A percentile compares a stretch with the other conserved stretches of the same genome.
Conservation (phyloP, 2,113 vertebrate genomes). For the Odocoileus hemionus region DNA sequence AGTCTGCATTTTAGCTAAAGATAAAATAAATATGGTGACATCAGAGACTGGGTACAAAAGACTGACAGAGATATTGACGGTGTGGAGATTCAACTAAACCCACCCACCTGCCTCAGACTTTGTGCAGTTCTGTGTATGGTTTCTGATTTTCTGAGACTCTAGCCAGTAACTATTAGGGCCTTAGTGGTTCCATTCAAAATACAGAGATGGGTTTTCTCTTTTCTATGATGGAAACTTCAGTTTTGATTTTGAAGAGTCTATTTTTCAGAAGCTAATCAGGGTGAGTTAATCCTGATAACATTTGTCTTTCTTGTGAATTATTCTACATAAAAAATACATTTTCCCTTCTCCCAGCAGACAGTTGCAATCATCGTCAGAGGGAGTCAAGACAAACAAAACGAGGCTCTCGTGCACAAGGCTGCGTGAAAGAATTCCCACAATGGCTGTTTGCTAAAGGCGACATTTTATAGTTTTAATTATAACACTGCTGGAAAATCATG, state of each 20-base stretch:
- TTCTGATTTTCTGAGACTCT: not conserved
- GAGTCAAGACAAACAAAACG: conserved; percentile 71
- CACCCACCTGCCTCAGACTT: not conserved
- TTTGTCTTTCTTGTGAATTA: conserved; percentile 48
- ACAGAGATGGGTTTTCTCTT: not conserved
- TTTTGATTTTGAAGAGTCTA: conserved; percentile 36
- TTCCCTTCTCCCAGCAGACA: conserved; percentile 55
- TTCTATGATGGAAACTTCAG: not conserved
- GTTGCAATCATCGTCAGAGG: conserved; percentile 22
- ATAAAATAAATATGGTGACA: not conserved
- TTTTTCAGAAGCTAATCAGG: conserved; percentile 43
- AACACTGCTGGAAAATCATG: conserved; percentile 73
- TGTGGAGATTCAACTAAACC: not conserved
- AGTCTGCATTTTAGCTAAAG: not conserved
- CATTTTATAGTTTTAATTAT: conserved; percentile 81
- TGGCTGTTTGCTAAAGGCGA: conserved; percentile 71
- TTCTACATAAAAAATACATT: conserved; percentile 42
- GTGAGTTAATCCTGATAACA: conserved; percentile 35
- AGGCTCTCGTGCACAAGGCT: not conserved
- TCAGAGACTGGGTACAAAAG: not conserved
- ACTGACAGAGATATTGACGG: not conserved
- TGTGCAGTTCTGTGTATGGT: not conserved
- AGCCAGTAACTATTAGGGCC: not conserved
- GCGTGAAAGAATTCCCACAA: conserved; percentile 57
- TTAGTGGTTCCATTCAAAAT: not conserved